These are phyloP conservation scores for Cyaniris semiargus DNA, from an alignment of 2,888 invertebrate species.

Conservation along the genomic window DNA sequence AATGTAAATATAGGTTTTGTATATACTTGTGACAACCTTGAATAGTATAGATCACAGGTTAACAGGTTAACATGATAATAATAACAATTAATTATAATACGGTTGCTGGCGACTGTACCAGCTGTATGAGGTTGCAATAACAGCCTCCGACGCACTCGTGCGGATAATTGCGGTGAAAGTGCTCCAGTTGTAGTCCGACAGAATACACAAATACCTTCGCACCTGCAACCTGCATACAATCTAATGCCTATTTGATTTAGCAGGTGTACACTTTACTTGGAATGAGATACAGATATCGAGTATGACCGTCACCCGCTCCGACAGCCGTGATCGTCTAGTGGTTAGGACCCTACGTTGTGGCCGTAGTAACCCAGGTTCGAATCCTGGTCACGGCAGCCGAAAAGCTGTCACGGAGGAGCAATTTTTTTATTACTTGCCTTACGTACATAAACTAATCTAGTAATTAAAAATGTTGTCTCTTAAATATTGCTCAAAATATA, in stretches of 20 bases:
- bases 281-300: constrained; percentile 46
- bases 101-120: too few relatives aligned
- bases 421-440: constrained; percentile 22
- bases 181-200: constrained; percentile 34
- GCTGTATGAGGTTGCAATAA: background rate
- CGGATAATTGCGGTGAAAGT: constrained; percentile 38
- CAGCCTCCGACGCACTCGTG: background rate
- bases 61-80: too few relatives aligned
- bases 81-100: too few relatives aligned
- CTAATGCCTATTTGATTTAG: constrained; percentile 30
- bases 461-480: too few relatives aligned
- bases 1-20: too few relatives aligned
- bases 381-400: constrained; percentile 78
- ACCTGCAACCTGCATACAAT: constrained; percentile 7
- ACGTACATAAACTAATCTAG: too few relatives aligned
- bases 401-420: constrained; percentile 42
- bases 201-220: constrained; percentile 27
- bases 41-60: too few relatives aligned
- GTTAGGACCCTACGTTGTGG: constrained; percentile 89
- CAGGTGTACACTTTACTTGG: constrained; percentile 22
- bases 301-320: constrained; percentile 50
- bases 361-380: constrained; percentile 89
- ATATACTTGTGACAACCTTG: too few relatives aligned
- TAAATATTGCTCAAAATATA: background rate
- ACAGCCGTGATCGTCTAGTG: constrained; percentile 84